Evolutionary conservation across 2,113 vertebrate species (phyloP), one percentile per base, ranked within the genome.

Genomic region (Ceuthmochares aereus): DNA sequence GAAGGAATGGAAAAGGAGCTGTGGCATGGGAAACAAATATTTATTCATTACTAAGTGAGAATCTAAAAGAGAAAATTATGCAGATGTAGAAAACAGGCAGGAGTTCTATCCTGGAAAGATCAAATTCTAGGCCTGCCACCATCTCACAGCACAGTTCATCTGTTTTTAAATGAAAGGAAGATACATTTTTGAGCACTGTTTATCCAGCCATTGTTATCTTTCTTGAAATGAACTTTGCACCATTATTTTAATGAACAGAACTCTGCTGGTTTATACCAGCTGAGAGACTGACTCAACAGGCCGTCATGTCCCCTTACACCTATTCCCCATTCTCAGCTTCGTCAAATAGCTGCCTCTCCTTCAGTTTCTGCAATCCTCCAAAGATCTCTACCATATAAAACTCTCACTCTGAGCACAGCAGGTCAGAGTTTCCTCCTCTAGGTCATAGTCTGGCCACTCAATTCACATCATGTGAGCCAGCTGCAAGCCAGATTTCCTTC

Each of bases 31-130:
- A 91, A 91, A 87, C 60, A 97, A 89, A 91, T 92, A 95, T 89
- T 95, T 96, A 82, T 93, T 95, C 74, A 89, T 95, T 84, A 66
- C 81, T 66, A 91, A 91, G 64, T 78, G 52, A 70, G 73, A 90
- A 64, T 84, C 66, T 87, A 51, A 89, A 95, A 82, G 40, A 75
- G 58, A 66, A 94, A 87, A 79, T 70, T 42, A 93, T 54, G 67
- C 49, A 66, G 69, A 69, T 93, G 30, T 58, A 79, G 58, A 45
- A 93, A 94, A 60, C n/a, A 92, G 87, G 63, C 25, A 0, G 43
- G 56, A 56, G 43, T 62, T 91, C 49, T 91, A 7, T 21, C 52
- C 67, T 68, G 40, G 47, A 88, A 87, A 84, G 60, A 95, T 40
- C 56, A 81, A 63, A 93, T 60, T 78, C 73, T 72, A 59, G 86